Evolutionary conservation across 2,113 vertebrate genomes (phyloP).

Genomic region (Poeciliopsis occidentalis): DNA sequence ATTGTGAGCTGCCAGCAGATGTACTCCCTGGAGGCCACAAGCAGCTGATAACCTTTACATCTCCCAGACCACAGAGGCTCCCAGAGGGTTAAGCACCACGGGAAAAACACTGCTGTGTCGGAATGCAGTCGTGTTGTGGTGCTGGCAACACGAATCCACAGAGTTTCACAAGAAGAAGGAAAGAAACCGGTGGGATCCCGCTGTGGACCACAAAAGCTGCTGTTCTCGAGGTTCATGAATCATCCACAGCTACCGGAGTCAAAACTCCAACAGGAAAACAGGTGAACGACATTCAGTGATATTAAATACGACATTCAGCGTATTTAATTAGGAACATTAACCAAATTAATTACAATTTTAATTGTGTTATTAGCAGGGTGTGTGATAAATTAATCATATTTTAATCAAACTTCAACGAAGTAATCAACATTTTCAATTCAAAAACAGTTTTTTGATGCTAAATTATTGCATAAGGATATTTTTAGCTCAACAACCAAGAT

Average conservation of each 20-base stretch:
- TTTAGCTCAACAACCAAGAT: too few relatives aligned
- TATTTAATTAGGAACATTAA: background rate
- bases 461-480: too few relatives aligned
- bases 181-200: background rate
- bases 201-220: background rate
- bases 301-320: too few relatives aligned
- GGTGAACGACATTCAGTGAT: too few relatives aligned
- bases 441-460: too few relatives aligned
- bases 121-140: background rate
- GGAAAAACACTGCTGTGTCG: background rate
- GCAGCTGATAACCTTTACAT: constrained; percentile 11
- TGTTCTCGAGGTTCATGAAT: background rate
- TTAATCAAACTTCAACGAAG: too few relatives aligned
- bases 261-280: too few relatives aligned
- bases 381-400: too few relatives aligned
- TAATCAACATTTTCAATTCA: too few relatives aligned
- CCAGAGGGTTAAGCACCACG: background rate
- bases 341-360: background rate
- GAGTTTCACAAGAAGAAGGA: constrained; percentile 1
- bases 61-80: background rate
- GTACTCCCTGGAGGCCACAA: background rate
- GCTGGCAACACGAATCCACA: background rate
- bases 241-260: too few relatives aligned
- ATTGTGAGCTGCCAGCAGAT: background rate
- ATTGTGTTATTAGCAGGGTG: too few relatives aligned